phyloP scores from a whole-genome alignment of 2,888 invertebrate species.

The Dynastes hyllus region DNA sequence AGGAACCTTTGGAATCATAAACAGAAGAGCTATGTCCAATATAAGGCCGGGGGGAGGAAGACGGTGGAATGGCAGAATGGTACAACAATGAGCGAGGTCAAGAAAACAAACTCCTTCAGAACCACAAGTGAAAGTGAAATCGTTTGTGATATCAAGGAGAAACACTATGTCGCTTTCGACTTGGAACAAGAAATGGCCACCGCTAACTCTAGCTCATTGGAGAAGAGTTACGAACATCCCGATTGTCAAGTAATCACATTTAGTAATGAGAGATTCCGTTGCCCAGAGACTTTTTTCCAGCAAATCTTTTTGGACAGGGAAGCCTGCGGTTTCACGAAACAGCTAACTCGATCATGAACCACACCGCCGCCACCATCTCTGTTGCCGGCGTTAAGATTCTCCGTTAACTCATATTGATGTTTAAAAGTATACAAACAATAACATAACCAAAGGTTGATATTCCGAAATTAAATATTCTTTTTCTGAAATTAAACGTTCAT shows the following conservation, averaged over 20 bases:
- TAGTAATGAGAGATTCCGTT: conserved; percentile 95
- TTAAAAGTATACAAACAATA: no score
- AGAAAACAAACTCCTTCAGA: conserved; percentile 81
- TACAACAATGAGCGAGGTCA: no score
- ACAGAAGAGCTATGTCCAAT: no score
- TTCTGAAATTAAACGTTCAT: no score
- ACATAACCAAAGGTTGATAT: no score
- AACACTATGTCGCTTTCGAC: conserved; percentile 92
- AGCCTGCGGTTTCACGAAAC: conserved; percentile 91
- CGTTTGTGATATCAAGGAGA: conserved; percentile 96
- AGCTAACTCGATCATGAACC: conserved; percentile 98
- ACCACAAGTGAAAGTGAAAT: conserved; percentile 95
- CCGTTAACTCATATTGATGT: no score
- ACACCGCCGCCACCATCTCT: conserved; percentile 86
- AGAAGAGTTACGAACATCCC: conserved; percentile 96
- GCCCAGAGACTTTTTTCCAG: conserved; percentile 96
- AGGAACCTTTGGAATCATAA: no score
- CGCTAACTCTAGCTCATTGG: conserved; percentile 91
- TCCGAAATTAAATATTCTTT: no score
- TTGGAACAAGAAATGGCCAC: conserved; percentile 97
- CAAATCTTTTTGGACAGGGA: conserved; percentile 93
- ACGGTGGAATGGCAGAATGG: no score
- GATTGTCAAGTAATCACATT: conserved; percentile 95
- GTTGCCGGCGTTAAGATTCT: no score
- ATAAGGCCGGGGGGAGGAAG: no score